Evolutionary conservation across 2,113 vertebrate species (phyloP).

Genomic region (Mirounga angustirostris): DNA sequence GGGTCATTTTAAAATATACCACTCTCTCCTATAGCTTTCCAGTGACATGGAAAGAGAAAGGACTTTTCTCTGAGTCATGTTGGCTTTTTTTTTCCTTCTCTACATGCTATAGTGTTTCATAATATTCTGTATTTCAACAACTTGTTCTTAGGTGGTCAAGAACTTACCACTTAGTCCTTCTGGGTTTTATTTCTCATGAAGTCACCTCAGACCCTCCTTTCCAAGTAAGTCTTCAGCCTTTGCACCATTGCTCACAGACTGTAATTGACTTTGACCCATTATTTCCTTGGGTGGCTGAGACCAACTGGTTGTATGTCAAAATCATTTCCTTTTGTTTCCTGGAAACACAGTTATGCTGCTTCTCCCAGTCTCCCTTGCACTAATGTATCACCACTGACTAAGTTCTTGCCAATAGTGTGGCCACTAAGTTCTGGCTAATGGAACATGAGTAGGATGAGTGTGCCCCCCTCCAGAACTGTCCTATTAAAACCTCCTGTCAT

Average conservation of each 20-base stretch:
- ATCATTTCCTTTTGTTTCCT: neutral
- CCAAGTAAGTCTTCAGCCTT: neutral
- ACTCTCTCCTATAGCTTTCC: neutral
- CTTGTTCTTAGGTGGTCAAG: neutral
- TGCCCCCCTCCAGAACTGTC: neutral
- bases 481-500: neutral
- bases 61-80: neutral
- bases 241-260: too few species aligned
- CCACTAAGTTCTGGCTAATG: neutral
- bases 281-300: neutral
- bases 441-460: neutral
- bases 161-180: neutral
- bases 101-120: neutral
- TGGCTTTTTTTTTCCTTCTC: neutral
- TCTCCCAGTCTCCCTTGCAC: neutral
- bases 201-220: neutral
- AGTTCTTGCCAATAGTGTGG: neutral
- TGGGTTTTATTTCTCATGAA: neutral
- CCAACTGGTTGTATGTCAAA: neutral
- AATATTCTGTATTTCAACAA: neutral
- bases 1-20: neutral
- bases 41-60: neutral
- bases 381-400: neutral
- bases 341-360: neutral
- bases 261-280: neutral